Base-by-base conservation (phyloP, 2,888 invertebrate species). In the Thymelicus lineola region DNA sequence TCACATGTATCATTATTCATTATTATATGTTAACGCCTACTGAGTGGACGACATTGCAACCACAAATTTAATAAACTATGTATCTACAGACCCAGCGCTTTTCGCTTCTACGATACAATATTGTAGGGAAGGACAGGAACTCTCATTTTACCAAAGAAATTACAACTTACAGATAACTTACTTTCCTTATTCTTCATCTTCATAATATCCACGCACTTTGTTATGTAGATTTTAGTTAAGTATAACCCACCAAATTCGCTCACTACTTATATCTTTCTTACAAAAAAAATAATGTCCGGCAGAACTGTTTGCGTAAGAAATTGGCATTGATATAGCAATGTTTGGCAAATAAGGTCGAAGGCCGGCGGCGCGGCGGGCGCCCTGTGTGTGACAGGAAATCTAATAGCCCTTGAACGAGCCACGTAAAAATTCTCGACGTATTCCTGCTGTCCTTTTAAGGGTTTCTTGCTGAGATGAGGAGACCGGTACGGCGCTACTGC, bases 351-450 rank as follows among this genome's bases (percentile, higher is more conserved):
- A 86, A 83, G 85, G 82, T 81, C 82, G 83, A 85, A 80, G 88
- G 85, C 80, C 82, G 86, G 53, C 68, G 57, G 62, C 68, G 85
- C 80, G 81, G 86, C 45, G 62, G 57, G 62, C 68, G 73, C 80
- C 78, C 82, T 88, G 90, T 83, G 83, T 88, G 88, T 90, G 90
- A 90, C 90, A 86, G 86, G 89, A 90, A 90, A 89, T 88, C 88
- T 89, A 90, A 90, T 88, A 90, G 86, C 89, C 86, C 86, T 81
- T 81, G 82, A 86, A 86, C 85, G 85, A 86, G 81, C 81, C 82
- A 84, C 86, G 85, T 85, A 86, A 83, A 87, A 85, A 86, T 86
- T 85, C 83, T 84, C 82, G 84, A 83, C 80, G 82, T 81, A 67
- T 53, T 86, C 76, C 73, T 78, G 79, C 81, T 79, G 81, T 81